Evolutionary conservation across 1,140 invertebrate species (phyloP).

Genomic region (Laupala kohalensis): DNA sequence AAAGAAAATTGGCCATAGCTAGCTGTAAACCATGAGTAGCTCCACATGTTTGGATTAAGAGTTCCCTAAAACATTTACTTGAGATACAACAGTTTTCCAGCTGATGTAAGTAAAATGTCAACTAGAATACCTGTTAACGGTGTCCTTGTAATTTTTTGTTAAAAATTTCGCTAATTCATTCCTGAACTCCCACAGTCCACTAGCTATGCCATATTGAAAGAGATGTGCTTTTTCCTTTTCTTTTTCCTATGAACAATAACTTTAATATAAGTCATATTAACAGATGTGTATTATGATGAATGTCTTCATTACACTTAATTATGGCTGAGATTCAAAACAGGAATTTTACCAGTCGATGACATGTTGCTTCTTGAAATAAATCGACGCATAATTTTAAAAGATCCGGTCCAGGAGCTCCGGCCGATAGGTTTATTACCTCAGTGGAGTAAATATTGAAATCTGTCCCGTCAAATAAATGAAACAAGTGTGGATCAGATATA

Average conservation of each 20-base stretch:
- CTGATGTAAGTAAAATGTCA: not conserved
- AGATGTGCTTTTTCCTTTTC: constrained; percentile 34
- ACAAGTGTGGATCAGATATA: not conserved
- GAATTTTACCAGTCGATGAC: constrained; percentile 32
- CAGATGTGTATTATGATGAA: not conserved
- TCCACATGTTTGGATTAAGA: constrained; percentile 47
- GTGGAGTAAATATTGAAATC: constrained; percentile 36
- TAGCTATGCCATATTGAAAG: constrained; percentile 40
- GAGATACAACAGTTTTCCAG: not conserved
- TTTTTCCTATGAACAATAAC: constrained; percentile 24
- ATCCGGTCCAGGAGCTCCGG: constrained; percentile 40
- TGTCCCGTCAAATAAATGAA: constrained; percentile 35
- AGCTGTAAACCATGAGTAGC: constrained; percentile 47
- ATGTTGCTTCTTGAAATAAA: constrained; percentile 32
- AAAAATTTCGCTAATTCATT: constrained; percentile 37
- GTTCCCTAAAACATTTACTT: constrained; percentile 30
- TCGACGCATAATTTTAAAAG: constrained; percentile 31
- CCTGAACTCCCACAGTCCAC: constrained; percentile 35
- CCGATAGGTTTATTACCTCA: constrained; percentile 32
- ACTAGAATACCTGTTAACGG: constrained; percentile 24
- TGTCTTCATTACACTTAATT: not conserved
- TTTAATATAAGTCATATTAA: not conserved
- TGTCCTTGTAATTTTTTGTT: constrained; percentile 29
- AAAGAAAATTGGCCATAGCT: constrained; percentile 39
- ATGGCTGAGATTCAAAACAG: not conserved